Evolutionary conservation across 2,888 invertebrate genomes (phyloP), one percentile per base, ranked within the genome.

Genomic region (Tipula lateralis): DNA sequence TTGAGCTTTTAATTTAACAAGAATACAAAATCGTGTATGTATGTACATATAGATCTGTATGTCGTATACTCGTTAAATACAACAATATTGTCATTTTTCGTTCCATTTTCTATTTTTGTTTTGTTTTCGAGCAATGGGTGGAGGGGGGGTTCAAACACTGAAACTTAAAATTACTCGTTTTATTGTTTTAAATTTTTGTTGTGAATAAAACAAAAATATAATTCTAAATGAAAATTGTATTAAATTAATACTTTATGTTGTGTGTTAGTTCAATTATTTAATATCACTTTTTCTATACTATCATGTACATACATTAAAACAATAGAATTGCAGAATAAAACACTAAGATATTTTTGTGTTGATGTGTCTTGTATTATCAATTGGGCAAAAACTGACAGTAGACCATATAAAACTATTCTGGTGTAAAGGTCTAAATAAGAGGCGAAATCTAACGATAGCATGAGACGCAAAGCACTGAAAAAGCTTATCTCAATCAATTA

Each of bases 1-100:
- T 66, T 66, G 24, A 66, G 66, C 66, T 66, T 66, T 66, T 66
- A 66, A 66, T 66, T 66, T 66, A 66, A 66, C 66, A 66, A 66
- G 66, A 66, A 66, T n/a, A 66, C 66, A 66, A 66, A n/a, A n/a
- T n/a, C n/a, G n/a, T n/a, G n/a, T n/a, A n/a, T n/a, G n/a, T n/a
- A n/a, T n/a, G n/a, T n/a, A n/a, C 16, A 66, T 66, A 66, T 24
- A 66, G 24, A 66, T 24, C 24, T 66, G 19, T 66, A 9, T 66
- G 9, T 66, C 7, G 24, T 66, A 24, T 66, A 7, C 24, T 66
- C 2, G 66, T 24, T 66, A 66, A 66, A 66, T 66, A 24, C 66
- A 66, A 24, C 66, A 66, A 19, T 24, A 24, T 66, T 66, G 66
- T 24, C 66, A 24, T 66, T 66, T 66, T 66, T 24, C 19, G 4